phyloP scores from a whole-genome alignment of 2,888 invertebrate species.

The Rhyacophila evoluta region DNA sequence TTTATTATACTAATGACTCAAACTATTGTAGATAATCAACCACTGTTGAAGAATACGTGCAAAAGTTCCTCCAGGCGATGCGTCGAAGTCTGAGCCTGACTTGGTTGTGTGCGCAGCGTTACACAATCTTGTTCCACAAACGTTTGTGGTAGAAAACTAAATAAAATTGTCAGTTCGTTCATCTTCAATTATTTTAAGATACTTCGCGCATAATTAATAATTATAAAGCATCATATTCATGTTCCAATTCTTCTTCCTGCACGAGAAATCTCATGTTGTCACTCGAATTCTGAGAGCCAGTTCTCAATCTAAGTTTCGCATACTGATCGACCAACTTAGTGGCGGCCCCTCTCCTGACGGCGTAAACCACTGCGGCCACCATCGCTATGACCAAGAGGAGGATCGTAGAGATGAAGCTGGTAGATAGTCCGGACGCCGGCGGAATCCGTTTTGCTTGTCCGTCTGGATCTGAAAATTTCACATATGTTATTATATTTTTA shows the following conservation, averaged over 20 bases:
- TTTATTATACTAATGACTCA: too few relatives aligned
- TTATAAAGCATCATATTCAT: slow-evolving; percentile 35
- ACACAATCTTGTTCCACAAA: too few relatives aligned
- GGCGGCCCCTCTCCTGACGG: slow-evolving; percentile 15
- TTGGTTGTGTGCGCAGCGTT: too few relatives aligned
- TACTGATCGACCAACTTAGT: not conserved
- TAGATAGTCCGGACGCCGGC: not conserved
- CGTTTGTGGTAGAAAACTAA: too few relatives aligned
- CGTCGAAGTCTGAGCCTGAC: too few relatives aligned
- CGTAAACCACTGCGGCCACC: not conserved
- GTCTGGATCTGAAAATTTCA: too few relatives aligned
- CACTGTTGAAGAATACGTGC: too few relatives aligned
- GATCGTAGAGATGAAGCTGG: not conserved
- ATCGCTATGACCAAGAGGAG: not conserved
- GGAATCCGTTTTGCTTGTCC: not conserved
- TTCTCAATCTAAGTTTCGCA: not conserved
- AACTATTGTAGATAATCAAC: too few relatives aligned
- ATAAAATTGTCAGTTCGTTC: too few relatives aligned
- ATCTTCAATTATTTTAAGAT: too few relatives aligned
- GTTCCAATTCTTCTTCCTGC: slow-evolving; percentile 52
- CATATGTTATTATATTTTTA: too few relatives aligned
- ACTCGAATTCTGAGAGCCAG: not conserved
- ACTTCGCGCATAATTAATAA: not conserved
- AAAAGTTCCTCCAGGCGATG: too few relatives aligned
- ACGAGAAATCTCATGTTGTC: slow-evolving; percentile 51